These are phyloP conservation scores for Tigriopus japonicus DNA, from an alignment of 1,140 invertebrate species.

Conservation along the genomic window DNA sequence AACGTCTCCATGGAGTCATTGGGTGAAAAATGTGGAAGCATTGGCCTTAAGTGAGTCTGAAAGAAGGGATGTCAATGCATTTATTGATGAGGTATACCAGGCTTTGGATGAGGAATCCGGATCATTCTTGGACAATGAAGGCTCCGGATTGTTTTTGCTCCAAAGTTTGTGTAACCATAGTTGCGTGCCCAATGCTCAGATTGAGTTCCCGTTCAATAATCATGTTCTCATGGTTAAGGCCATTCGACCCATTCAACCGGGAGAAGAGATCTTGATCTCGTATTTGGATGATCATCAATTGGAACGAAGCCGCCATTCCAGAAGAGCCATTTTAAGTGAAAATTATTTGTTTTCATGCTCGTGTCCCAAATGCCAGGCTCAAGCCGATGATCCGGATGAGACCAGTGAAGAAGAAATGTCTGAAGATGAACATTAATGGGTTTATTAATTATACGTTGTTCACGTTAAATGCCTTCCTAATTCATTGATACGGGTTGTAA, in stretches of 20 bases:
- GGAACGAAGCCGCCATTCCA: constrained; percentile 56
- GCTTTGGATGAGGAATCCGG: constrained; percentile 67
- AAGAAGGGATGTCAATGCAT: constrained; percentile 42
- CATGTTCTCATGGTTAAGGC: constrained; percentile 56
- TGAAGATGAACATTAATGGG: constrained; percentile 25
- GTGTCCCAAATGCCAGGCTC: constrained; percentile 53
- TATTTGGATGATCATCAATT: constrained; percentile 71
- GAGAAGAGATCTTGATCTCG: constrained; percentile 74
- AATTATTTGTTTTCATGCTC: constrained; percentile 70
- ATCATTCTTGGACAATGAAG: constrained; percentile 76
- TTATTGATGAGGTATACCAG: constrained; percentile 63
- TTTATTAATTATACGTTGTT: too few species aligned
- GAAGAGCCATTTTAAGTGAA: constrained; percentile 52
- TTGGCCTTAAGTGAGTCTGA: constrained; percentile 43
- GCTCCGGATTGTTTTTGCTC: constrained; percentile 61
- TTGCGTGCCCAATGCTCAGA: constrained; percentile 67
- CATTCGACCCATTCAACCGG: constrained; percentile 46
- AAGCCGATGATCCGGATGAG: constrained; percentile 53
- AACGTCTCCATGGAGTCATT: constrained; percentile 63
- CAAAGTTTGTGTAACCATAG: constrained; percentile 84
- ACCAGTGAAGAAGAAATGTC: constrained; percentile 49
- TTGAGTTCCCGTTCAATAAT: constrained; percentile 65
- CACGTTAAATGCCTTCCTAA: too few species aligned
- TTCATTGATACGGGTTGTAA: too few species aligned
- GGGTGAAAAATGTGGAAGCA: constrained; percentile 54